phyloP scores from a whole-genome alignment of 92 coral and sea anemone genomes.

The Umimayanthus kanabou region DNA sequence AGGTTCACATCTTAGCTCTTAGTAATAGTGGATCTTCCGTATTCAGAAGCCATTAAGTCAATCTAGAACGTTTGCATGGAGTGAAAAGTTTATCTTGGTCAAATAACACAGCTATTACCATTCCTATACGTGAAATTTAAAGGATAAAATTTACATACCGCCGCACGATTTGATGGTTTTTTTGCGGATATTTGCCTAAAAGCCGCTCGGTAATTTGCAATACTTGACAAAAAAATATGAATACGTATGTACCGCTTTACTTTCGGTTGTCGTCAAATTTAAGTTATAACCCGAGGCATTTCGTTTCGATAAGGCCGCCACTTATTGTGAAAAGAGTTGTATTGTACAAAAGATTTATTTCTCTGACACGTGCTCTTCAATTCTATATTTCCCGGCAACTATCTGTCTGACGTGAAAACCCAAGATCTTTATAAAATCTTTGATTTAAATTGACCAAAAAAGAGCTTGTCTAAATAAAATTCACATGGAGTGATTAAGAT shows the following conservation, averaged over 20 bases:
- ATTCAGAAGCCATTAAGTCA: slow-evolving; percentile 59
- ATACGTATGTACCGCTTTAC: slow-evolving; percentile 1
- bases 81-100: slow-evolving; percentile 58
- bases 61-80: slow-evolving; percentile 37
- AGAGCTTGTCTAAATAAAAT: slow-evolving; percentile 39
- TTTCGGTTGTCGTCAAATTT: slow-evolving; percentile 63
- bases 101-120: slow-evolving; percentile 34
- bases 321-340: slow-evolving; percentile 67
- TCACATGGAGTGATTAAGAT: slow-evolving; percentile 39
- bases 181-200: slow-evolving; percentile 25
- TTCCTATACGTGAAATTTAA: slow-evolving; percentile 32
- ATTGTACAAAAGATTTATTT: slow-evolving; percentile 66
- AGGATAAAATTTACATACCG: slow-evolving; percentile 72
- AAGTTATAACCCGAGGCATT: slow-evolving; percentile 90
- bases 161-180: slow-evolving; percentile 46
- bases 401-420: slow-evolving; percentile 46
- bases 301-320: slow-evolving; percentile 52
- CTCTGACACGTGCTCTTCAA: slow-evolving; percentile 63
- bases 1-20: slow-evolving; percentile 39
- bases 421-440: slow-evolving; percentile 37
- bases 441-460: slow-evolving; percentile 47
- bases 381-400: slow-evolving; percentile 66
- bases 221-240: slow-evolving; percentile 30
- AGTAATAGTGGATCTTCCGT: slow-evolving; percentile 36
- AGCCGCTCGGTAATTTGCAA: slow-evolving; percentile 20